phyloP scores from a whole-genome alignment of 2,797 vertebrate genomes.

The Syngnathus rostellatus region DNA sequence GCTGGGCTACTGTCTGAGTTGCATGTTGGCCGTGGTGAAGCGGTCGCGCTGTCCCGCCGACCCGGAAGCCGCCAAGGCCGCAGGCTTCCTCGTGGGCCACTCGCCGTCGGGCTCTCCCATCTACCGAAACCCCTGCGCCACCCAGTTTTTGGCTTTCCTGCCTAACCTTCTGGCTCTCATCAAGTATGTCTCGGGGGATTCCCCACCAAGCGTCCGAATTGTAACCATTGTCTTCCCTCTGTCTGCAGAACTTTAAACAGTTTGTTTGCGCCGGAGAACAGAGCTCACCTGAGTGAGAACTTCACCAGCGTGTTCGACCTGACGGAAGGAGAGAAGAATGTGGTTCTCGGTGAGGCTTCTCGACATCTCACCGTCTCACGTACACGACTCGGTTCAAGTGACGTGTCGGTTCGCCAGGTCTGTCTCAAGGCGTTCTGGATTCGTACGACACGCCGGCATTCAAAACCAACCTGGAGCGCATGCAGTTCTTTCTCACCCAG shows the following conservation, averaged over 20 bases:
- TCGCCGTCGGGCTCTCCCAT: conserved; percentile 73
- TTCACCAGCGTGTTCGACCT: conserved; percentile 81
- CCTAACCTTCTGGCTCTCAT: conserved; percentile 88
- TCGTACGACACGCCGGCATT: conserved; percentile 81
- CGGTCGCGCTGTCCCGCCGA: conserved; percentile 83
- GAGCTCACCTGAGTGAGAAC: conserved; percentile 78
- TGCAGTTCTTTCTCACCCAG: conserved; percentile 89
- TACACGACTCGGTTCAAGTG: neutral
- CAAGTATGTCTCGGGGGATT: conserved; percentile 66
- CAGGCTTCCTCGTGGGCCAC: conserved; percentile 82
- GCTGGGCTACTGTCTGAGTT: conserved; percentile 86
- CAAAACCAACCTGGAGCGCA: conserved; percentile 80
- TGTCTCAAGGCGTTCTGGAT: conserved; percentile 78
- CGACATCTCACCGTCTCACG: neutral
- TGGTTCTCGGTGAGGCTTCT: conserved; percentile 78
- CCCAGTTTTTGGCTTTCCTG: conserved; percentile 79
- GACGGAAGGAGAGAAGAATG: conserved; percentile 85
- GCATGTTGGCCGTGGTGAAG: conserved; percentile 85
- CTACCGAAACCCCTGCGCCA: conserved; percentile 84
- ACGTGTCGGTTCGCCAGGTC: conserved; percentile 66
- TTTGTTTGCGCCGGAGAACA: conserved; percentile 85
- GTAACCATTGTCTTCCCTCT: neutral
- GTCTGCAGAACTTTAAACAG: conserved; percentile 82
- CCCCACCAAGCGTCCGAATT: neutral
- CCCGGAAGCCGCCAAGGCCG: conserved; percentile 83